A percentile compares a stretch with the other conserved stretches of the same genome.
These are phyloP conservation scores for Xiphydria camelus DNA, from an alignment of 2,888 invertebrate species.

Conservation along the genomic window DNA sequence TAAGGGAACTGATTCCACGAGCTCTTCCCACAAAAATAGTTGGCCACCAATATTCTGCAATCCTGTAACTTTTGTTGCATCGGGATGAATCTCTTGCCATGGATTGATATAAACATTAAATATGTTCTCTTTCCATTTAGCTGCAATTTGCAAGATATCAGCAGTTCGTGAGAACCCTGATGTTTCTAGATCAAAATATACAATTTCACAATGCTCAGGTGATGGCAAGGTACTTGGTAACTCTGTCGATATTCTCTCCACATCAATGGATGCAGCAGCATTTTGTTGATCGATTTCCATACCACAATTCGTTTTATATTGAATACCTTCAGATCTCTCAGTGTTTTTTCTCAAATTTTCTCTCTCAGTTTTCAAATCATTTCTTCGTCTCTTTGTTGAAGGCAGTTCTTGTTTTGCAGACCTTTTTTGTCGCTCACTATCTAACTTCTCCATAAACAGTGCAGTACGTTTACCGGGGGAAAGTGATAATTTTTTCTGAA, in stretches of 20 bases:
- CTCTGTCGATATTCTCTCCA: not conserved
- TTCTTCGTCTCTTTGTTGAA: conserved; percentile 3
- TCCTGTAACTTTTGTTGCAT: conserved; percentile 9
- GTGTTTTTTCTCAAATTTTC: conserved; percentile 15
- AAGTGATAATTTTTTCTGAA: not conserved
- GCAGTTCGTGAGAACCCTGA: conserved; percentile 8
- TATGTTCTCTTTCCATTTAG: conserved; percentile 1
- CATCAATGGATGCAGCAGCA: not conserved
- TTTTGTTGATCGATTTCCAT: too few species aligned
- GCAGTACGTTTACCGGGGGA: conserved; percentile 3
- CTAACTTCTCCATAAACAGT: not conserved
- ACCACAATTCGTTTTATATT: conserved; percentile 18
- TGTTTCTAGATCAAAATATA: conserved; percentile 19
- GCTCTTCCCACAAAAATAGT: not conserved
- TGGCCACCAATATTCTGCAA: conserved; percentile 6
- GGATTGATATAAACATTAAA: conserved; percentile 18
- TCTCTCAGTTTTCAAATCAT: not conserved
- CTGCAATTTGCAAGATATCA: conserved; percentile 18
- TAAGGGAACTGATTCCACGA: conserved; percentile 1
- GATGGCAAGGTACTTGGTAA: too few species aligned
- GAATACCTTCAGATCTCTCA: conserved; percentile 14
- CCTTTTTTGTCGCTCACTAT: not conserved
- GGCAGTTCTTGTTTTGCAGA: not conserved
- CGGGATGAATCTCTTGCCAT: conserved; percentile 2
- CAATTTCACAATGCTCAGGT: not conserved